These are phyloP conservation scores for Pangasius macronema DNA, from an alignment of 2,797 vertebrate genomes.

Conservation along the genomic window DNA sequence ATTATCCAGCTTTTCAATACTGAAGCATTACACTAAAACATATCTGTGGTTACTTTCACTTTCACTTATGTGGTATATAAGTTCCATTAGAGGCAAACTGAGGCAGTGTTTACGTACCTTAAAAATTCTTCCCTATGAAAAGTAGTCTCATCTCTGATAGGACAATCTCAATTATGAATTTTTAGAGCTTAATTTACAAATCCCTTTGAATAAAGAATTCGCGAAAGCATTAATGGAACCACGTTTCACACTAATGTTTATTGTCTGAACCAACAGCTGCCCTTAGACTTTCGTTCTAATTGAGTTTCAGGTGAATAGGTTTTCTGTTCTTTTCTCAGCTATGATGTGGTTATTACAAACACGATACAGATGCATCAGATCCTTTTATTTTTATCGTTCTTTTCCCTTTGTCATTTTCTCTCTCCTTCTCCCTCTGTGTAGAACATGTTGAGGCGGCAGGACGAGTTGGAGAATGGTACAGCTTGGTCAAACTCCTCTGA, in stretches of 20 bases:
- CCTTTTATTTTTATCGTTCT: not conserved
- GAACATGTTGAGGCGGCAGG: constrained; percentile 90
- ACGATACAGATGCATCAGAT: too few species aligned
- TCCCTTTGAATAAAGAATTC: not conserved
- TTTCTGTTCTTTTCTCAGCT: not conserved
- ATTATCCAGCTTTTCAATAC: not conserved
- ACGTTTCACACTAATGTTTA: not conserved
- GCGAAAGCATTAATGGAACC: not conserved
- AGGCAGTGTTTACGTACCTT: not conserved
- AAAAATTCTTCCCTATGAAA: not conserved
- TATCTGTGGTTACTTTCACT: not conserved
- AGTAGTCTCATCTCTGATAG: not conserved
- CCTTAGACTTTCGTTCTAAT: not conserved
- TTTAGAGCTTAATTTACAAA: not conserved
- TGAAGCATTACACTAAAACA: not conserved
- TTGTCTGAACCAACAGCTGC: not conserved
- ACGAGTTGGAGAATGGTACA: constrained; percentile 89
- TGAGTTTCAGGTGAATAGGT: not conserved
- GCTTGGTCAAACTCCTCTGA: constrained; percentile 94
- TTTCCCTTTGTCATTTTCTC: not conserved
- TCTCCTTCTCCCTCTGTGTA: constrained; percentile 55
- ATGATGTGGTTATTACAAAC: not conserved
- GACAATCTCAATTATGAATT: not conserved
- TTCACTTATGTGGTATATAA: not conserved
- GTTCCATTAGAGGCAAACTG: not conserved